Evolutionary conservation across 2,113 vertebrate species (phyloP).

Genomic region (Hemichromis elongatus): DNA sequence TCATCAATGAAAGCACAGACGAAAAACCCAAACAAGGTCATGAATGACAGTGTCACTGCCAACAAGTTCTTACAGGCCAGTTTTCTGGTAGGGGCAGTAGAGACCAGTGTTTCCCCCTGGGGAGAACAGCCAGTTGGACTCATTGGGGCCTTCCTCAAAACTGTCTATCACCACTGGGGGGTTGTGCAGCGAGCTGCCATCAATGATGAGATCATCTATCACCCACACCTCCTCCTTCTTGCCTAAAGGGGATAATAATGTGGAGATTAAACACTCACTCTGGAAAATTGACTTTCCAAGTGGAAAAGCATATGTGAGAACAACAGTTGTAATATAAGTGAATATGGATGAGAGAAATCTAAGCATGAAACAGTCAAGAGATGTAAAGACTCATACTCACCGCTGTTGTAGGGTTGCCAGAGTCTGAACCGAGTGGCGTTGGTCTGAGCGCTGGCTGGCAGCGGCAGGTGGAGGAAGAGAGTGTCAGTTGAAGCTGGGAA

Average conservation of each 20-base stretch:
- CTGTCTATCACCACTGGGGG: slow-evolving; percentile 84
- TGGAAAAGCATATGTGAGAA: background rate
- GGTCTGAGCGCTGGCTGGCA: slow-evolving; percentile 85
- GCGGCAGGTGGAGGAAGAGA: slow-evolving; percentile 88
- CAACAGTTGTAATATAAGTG: background rate
- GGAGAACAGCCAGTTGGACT: slow-evolving; percentile 94
- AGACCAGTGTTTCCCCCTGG: slow-evolving; percentile 94
- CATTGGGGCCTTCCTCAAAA: slow-evolving; percentile 89
- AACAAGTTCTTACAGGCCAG: slow-evolving; percentile 82
- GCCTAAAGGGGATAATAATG: slow-evolving; percentile 68
- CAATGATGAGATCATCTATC: slow-evolving; percentile 94
- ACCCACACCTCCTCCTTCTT: slow-evolving; percentile 99
- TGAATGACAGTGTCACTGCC: background rate
- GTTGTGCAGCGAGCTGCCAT: slow-evolving; percentile 88
- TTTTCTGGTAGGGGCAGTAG: slow-evolving; percentile 95
- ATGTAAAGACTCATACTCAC: slow-evolving; percentile 68
- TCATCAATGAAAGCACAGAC: background rate
- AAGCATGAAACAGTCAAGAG: background rate
- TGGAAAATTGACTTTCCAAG: background rate
- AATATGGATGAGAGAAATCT: background rate
- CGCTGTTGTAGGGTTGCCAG: slow-evolving; percentile 96
- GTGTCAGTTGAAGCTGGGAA: slow-evolving; percentile 91
- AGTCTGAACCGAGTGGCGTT: slow-evolving; percentile 91
- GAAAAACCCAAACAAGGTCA: background rate
- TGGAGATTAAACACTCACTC: background rate